Conservation (phyloP, 2,888 invertebrate genomes). For the Ichneumoninae sp. region DNA sequence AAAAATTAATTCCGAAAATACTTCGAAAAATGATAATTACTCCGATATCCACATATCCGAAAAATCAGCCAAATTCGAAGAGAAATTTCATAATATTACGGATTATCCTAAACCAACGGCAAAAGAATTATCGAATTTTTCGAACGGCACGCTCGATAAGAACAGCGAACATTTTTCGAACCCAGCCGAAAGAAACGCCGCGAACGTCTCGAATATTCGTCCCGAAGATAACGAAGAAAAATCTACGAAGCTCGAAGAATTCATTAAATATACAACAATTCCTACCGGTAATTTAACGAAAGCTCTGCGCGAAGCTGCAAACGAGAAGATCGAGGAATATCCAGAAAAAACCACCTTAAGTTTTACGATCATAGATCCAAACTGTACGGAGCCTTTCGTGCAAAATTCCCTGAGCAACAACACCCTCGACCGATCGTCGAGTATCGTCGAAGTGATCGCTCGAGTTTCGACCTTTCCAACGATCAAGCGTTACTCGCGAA, state of each 20-base stretch:
- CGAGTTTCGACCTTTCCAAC: slow-evolving; percentile 27
- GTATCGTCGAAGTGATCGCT: neutral
- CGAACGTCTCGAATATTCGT: neutral
- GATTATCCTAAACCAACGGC: neutral
- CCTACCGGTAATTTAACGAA: neutral
- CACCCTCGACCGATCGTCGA: slow-evolving; percentile 7
- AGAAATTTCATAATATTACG: neutral
- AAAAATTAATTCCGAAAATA: neutral
- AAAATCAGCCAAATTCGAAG: neutral
- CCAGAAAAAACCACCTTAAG: slow-evolving; percentile 11
- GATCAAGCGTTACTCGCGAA: slow-evolving; percentile 32
- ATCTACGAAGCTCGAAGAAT: neutral
- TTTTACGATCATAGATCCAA: slow-evolving; percentile 31
- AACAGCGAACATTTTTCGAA: neutral
- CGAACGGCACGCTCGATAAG: neutral
- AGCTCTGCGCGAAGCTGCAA: neutral
- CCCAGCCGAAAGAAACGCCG: neutral
- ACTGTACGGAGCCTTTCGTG: slow-evolving; percentile 19
- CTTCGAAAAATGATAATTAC: neutral
- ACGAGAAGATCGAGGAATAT: neutral
- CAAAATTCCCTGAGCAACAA: slow-evolving; percentile 11
- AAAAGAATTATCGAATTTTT: neutral
- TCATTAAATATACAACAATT: neutral
- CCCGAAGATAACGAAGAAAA: neutral
- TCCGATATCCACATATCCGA: neutral